phyloP scores from a whole-genome alignment of 2,888 invertebrate genomes.

The Diploptera punctata region DNA sequence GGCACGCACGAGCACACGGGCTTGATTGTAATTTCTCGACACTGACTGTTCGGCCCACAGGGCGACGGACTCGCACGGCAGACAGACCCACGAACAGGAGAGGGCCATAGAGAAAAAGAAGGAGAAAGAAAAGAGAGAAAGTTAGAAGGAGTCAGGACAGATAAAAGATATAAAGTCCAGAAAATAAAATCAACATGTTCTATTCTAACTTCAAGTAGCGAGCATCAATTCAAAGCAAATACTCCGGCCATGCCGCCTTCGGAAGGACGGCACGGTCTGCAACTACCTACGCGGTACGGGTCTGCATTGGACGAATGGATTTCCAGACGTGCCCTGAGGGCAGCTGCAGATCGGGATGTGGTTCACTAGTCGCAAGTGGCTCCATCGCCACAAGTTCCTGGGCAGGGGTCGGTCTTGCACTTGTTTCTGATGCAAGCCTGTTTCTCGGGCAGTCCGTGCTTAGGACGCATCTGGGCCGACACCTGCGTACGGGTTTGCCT shows the following conservation, averaged over 20 bases:
- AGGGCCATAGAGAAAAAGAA: conserved; percentile 45
- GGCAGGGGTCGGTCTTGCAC: conserved; percentile 74
- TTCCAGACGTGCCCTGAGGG: conserved; percentile 71
- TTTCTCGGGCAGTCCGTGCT: conserved; percentile 74
- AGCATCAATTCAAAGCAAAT: conserved; percentile 1
- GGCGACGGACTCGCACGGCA: conserved; percentile 66
- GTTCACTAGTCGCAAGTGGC: conserved; percentile 74
- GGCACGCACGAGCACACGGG: conserved; percentile 80
- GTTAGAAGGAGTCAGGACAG: neutral
- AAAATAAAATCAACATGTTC: neutral
- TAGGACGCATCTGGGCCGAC: conserved; percentile 73
- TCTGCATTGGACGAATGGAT: conserved; percentile 72
- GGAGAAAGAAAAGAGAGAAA: conserved; percentile 35
- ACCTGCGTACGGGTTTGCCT: conserved; percentile 54
- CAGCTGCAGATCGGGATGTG: conserved; percentile 82
- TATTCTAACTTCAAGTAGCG: neutral
- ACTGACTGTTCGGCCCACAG: conserved; percentile 72
- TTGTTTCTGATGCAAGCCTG: conserved; percentile 74
- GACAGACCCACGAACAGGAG: no score
- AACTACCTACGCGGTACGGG: conserved; percentile 60
- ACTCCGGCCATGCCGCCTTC: no score
- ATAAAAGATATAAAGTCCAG: neutral
- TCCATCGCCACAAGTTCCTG: conserved; percentile 77
- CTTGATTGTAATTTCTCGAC: conserved; percentile 71
- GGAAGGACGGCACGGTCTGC: neutral